A percentile compares a stretch with the other conserved stretches of the same genome.
Conservation (phyloP, 2,113 vertebrate species). For the Bombycilla garrulus region DNA sequence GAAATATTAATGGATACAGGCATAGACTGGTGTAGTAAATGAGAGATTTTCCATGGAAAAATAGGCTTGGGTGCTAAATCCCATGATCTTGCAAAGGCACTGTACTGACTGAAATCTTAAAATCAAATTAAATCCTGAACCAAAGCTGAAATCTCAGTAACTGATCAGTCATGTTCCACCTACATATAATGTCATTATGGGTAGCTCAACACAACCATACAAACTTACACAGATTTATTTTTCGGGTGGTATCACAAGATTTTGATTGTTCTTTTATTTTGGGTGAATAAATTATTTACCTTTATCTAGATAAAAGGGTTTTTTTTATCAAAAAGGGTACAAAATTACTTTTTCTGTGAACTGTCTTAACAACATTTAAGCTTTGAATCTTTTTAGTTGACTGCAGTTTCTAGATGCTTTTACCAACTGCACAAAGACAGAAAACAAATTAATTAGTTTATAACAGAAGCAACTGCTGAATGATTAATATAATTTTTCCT, state of each 20-base stretch:
- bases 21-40: not conserved
- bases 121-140: not conserved
- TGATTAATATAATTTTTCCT: constrained; percentile 13
- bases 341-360: not conserved
- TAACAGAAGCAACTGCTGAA: not conserved
- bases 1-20: not conserved
- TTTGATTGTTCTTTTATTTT: not conserved
- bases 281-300: not conserved
- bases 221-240: not conserved
- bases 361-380: not conserved
- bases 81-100: not conserved
- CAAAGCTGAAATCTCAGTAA: not conserved
- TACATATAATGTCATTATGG: not conserved
- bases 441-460: not conserved
- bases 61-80: not conserved
- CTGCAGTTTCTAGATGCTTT: not conserved
- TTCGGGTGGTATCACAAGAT: not conserved
- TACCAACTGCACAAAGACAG: not conserved
- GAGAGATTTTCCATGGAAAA: not conserved
- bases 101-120: not conserved
- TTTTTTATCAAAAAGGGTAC: not conserved
- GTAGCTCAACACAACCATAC: not conserved
- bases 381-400: not conserved
- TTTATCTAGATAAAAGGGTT: not conserved
- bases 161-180: not conserved